Base-by-base conservation (phyloP, 2,113 vertebrate genomes). In the Alethe castanea region DNA sequence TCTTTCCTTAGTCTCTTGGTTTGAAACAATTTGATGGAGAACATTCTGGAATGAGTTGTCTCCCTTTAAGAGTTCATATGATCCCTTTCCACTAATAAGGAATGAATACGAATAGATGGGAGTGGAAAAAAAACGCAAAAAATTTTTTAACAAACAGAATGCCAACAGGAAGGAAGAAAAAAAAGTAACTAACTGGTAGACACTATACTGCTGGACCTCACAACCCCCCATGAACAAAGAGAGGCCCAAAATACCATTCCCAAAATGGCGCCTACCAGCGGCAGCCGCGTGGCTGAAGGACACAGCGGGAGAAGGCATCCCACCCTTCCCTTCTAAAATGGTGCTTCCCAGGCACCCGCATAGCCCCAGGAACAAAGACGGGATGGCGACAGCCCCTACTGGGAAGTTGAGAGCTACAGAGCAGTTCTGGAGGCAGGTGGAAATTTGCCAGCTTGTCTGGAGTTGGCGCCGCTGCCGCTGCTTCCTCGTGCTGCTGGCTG, bases 381-480 rank as follows among this genome's bases (percentile, higher is more conserved):
- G 6, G 20, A 14, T 38, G 28, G 44, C 1, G 9, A 12, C 11
- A 59, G n/a, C n/a, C 14, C 14, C 25, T 59, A 3, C 19, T 1
- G 2, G 12, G 19, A 38, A 38, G 26, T 25, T 26, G 36, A 16
- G 19, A 74, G 42, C 54, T 36, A 3, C 26, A 24, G 54, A 23
- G 42, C 25, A 1, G 8, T 29, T 47, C 54, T 5, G 31, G 19
- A 22, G 42, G 19, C n/a, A 36, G 15, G 31, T 11, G 56, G 16
- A 60, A 24, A 11, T 26, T 14, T 36, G n/a, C 26, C 1, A 2
- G 56, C 8, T 24, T 3, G 1, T 36, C 9, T 14, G 72, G 11
- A 25, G 6, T 29, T 5, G 6, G 20, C 11, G 11, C 18, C 0
- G 2, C 14, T 18, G 19, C n/a, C 3, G 5, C 66, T 4, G 8